Base-by-base conservation (phyloP, 2,888 invertebrate genomes). In the Limulus polyphemus region DNA sequence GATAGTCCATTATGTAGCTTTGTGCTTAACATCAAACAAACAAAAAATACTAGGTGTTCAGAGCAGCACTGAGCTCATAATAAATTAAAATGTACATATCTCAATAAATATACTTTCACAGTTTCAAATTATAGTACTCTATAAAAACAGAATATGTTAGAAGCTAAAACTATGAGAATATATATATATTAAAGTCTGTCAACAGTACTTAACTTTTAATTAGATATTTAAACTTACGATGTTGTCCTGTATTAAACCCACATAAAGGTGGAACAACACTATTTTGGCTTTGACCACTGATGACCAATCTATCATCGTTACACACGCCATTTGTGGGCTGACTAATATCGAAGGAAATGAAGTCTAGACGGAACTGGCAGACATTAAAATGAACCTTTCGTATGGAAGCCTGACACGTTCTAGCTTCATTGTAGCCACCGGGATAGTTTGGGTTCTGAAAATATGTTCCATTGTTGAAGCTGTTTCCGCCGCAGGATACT, bases 281-380 rank as follows among this genome's bases (percentile, higher is more conserved):
- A 58, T 64, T 61, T 52, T 58, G 57, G 11, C 58, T 48, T 58
- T 64, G 64, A 47, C 64, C 64, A 17, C 56, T 64, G 49, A 64
- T 57, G 11, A 64, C 61, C 47, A 64, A 64, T 32, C 64, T 14
- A 49, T 64, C 64, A n/a, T 55, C 50, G 46, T 64, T 61, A 49
- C 64, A 64, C 14, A 55, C 56, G 46, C 64, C 64, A 12, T 60
- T 48, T 14, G 54, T 56, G 10, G 64, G 64, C 49, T 57, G 61
- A 46, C 47, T 52, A 46, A 64, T 52, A 47, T 57, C 57, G 47
- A 64, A 61, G 16, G 47, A 48, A 11, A 64, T 16, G 47, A 64
- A 64, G 52, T 64, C 64, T 17, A 64, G 17, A 52, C 64, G 52
- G 11, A 64, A n/a, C 48, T 64, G 64, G 56, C 64, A 64, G n/a